Conservation (phyloP, 2,113 vertebrate genomes). For the Myrmophylax atrothorax region DNA sequence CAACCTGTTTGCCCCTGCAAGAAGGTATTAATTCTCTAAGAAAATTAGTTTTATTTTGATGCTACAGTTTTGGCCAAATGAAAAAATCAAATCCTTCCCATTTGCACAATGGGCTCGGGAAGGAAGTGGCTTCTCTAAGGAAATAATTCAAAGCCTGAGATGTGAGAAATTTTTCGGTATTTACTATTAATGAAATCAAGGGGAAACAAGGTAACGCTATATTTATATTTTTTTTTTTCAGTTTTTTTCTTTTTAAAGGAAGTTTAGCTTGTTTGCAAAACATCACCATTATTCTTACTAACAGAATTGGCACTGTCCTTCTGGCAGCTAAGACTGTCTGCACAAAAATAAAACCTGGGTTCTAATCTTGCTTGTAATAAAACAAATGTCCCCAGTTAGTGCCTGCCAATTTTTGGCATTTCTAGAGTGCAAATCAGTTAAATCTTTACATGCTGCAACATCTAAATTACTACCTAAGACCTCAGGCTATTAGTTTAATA, state of each 20-base stretch:
- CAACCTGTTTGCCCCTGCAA: neutral
- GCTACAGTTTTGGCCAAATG: neutral
- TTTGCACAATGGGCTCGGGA: neutral
- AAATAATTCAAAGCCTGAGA: conserved; percentile 19
- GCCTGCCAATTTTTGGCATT: neutral
- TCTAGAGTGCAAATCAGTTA: neutral
- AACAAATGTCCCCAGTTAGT: neutral
- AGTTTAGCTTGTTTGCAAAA: neutral
- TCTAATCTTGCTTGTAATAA: neutral
- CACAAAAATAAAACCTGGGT: neutral
- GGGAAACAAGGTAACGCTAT: neutral
- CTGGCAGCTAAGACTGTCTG: neutral
- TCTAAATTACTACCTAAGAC: neutral
- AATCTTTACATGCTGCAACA: neutral
- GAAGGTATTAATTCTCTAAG: neutral
- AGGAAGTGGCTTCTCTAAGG: conserved; percentile 7
- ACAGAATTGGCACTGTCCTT: neutral
- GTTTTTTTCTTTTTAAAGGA: neutral
- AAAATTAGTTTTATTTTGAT: conserved; percentile 15
- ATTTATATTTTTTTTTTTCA: no score
- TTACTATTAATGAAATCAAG: conserved; percentile 36
- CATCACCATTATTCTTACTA: neutral
- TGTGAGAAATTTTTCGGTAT: conserved; percentile 37
- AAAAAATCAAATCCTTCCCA: conserved; percentile 21
- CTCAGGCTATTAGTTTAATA: neutral